Conservation (phyloP, 2,888 invertebrate species). For the Sphaerophoria taeniata region DNA sequence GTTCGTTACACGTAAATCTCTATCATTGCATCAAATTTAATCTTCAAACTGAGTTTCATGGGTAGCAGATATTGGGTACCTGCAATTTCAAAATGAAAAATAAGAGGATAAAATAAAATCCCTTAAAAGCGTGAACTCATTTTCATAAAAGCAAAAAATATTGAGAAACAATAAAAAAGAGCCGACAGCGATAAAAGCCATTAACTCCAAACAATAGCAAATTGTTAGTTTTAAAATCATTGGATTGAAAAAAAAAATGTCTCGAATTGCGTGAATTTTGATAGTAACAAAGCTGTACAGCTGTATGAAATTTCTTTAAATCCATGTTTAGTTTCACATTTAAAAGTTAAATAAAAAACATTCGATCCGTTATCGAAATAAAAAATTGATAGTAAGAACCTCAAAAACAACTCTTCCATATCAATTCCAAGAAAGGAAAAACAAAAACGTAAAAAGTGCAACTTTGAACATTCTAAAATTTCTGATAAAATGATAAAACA, state of each 20-base stretch:
- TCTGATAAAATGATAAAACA: too few species aligned
- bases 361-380: too few species aligned
- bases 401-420: too few species aligned
- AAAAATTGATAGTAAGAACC: too few species aligned
- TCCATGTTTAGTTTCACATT: too few species aligned
- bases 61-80: background rate
- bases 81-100: constrained; percentile 14
- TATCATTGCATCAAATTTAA: constrained; percentile 2
- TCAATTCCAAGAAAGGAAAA: too few species aligned
- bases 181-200: constrained; percentile 46
- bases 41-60: constrained; percentile 3
- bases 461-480: too few species aligned
- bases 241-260: constrained; percentile 17
- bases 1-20: background rate
- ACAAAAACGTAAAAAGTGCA: too few species aligned
- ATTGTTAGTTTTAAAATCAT: constrained; percentile 30
- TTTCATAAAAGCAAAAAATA: constrained; percentile 33
- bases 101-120: constrained; percentile 25
- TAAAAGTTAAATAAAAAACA: too few species aligned
- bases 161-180: constrained; percentile 18
- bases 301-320: too few species aligned
- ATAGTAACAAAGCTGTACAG: too few species aligned
- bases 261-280: too few species aligned
- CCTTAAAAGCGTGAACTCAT: constrained; percentile 45
- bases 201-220: constrained; percentile 53